phyloP scores from a whole-genome alignment of 2,797 vertebrate species.

The Streptopelia turtur region DNA sequence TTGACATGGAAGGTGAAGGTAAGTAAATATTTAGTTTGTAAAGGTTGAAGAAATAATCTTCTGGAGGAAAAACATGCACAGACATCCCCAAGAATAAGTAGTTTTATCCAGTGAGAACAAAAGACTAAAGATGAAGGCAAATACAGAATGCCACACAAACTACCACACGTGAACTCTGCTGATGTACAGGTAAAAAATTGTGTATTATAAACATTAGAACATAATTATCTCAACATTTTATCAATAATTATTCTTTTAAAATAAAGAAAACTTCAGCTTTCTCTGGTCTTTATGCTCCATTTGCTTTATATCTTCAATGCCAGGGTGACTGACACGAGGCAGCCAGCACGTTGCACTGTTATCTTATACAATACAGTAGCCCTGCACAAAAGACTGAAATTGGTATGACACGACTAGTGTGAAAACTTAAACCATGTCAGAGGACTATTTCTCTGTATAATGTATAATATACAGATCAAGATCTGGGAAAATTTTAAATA shows the following conservation, averaged over 20 bases:
- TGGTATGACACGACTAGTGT: fast-evolving
- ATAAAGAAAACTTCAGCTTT: background rate
- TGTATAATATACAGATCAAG: fast-evolving
- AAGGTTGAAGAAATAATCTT: background rate
- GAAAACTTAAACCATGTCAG: background rate
- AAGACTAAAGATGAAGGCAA: background rate
- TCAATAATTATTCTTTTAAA: background rate
- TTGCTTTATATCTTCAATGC: background rate
- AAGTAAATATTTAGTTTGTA: background rate
- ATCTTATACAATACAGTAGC: fast-evolving
- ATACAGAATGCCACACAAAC: background rate
- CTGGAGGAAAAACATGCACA: background rate
- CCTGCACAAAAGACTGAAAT: background rate
- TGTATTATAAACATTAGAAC: background rate
- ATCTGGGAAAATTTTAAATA: fast-evolving
- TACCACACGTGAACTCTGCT: background rate
- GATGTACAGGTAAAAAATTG: background rate
- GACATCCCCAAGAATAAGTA: background rate
- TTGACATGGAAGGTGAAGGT: background rate
- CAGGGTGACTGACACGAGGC: background rate
- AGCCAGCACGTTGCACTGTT: background rate
- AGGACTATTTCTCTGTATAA: background rate
- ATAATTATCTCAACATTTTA: background rate
- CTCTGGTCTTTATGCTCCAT: background rate
- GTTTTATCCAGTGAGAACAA: background rate